These are phyloP conservation scores for Cremastinae sp. DNA, from an alignment of 2,888 invertebrate species.

Conservation along the genomic window DNA sequence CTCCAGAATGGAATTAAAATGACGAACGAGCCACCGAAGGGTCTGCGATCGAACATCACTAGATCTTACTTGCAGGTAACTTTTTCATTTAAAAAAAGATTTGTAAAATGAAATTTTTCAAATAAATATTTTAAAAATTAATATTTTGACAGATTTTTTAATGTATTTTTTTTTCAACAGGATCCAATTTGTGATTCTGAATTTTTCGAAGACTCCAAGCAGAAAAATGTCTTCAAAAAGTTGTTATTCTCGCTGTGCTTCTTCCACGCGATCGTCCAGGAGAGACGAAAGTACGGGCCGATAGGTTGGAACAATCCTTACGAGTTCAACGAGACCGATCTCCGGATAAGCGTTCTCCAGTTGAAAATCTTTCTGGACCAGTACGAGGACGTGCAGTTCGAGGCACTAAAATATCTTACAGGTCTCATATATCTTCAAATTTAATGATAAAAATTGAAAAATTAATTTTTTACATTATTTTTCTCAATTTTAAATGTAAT, in stretches of 20 bases:
- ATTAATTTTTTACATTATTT: too few species aligned
- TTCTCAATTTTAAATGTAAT: not conserved
- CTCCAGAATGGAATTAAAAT: constrained; percentile 97
- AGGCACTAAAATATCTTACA: constrained; percentile 93
- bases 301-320: constrained; percentile 98
- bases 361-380: constrained; percentile 93
- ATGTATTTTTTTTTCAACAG: constrained; percentile 59
- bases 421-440: constrained; percentile 64
- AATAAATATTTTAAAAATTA: too few species aligned
- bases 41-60: constrained; percentile 90
- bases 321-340: constrained; percentile 97
- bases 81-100: too few species aligned
- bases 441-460: constrained; percentile 1
- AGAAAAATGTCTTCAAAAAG: constrained; percentile 89
- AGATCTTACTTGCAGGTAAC: constrained; percentile 88
- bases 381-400: constrained; percentile 91
- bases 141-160: constrained; percentile 3
- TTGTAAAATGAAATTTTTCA: too few species aligned
- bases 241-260: constrained; percentile 93
- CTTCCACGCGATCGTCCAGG: constrained; percentile 96
- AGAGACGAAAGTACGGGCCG: constrained; percentile 94
- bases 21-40: constrained; percentile 98
- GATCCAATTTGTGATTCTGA: constrained; percentile 94
- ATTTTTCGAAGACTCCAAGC: constrained; percentile 93
- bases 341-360: constrained; percentile 93